Conservation (phyloP, 2,888 invertebrate species). For the Ophion costatus region DNA sequence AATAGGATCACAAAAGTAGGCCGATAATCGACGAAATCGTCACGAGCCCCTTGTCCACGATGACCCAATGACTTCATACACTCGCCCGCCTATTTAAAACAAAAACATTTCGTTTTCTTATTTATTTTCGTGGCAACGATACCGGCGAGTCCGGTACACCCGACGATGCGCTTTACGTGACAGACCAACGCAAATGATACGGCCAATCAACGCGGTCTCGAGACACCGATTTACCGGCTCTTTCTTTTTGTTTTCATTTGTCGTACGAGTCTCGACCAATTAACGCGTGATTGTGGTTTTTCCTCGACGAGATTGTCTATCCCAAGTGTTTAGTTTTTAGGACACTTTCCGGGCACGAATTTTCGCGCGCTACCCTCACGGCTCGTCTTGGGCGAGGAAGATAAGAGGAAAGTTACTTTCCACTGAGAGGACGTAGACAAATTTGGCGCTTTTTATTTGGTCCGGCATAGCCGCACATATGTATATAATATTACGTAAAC, state of each 20-base stretch:
- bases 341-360: not conserved
- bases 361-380: slow-evolving; percentile 12
- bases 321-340: not conserved
- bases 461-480: slow-evolving; percentile 51
- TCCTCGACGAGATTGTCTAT: not conserved
- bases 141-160: slow-evolving; percentile 8
- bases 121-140: slow-evolving; percentile 19
- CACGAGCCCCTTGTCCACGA: slow-evolving; percentile 19
- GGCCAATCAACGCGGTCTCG: slow-evolving; percentile 1
- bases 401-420: not conserved
- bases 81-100: not conserved
- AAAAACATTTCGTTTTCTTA: slow-evolving; percentile 32
- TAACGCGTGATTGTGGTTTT: not conserved
- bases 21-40: slow-evolving; percentile 10
- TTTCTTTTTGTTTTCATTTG: slow-evolving; percentile 16
- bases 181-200: not conserved
- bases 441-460: slow-evolving; percentile 40
- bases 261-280: not conserved
- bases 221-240: not conserved
- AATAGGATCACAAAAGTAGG: slow-evolving; percentile 69
- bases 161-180: slow-evolving; percentile 1
- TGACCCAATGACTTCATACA: slow-evolving; percentile 5
- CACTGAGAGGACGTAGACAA: not conserved
- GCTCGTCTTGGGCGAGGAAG: slow-evolving; percentile 13
- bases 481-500: slow-evolving; percentile 64